These are phyloP conservation scores for Drosophila erecta DNA, from an alignment of 1,140 invertebrate species.

Conservation along the genomic window DNA sequence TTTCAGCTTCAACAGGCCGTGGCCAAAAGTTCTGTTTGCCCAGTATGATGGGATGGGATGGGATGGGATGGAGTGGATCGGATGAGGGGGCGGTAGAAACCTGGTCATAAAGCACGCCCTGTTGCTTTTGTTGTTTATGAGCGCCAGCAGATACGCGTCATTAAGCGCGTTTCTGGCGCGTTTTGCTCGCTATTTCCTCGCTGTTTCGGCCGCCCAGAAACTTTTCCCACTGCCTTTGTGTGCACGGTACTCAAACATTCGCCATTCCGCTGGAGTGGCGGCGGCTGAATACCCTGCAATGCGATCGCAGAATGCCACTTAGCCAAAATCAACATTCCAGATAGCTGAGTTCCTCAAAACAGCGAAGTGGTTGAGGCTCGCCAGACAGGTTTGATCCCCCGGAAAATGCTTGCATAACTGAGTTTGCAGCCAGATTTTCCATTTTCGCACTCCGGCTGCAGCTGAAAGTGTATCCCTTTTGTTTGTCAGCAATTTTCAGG, in stretches of 20 bases:
- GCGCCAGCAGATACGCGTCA: conserved; percentile 68
- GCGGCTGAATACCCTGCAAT: conserved; percentile 10
- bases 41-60: not conserved
- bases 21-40: conserved; percentile 55
- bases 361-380: not conserved
- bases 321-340: conserved; percentile 1
- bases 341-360: not conserved
- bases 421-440: conserved; percentile 8
- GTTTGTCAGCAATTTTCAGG: conserved; percentile 65
- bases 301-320: not conserved
- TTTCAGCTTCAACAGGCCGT: conserved; percentile 68
- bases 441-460: conserved; percentile 4
- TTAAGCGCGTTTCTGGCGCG: conserved; percentile 67
- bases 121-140: conserved; percentile 80
- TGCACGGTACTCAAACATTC: not conserved
- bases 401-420: conserved; percentile 1
- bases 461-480: conserved; percentile 49
- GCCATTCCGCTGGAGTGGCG: not conserved
- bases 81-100: conserved; percentile 1
- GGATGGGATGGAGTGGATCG: not conserved
- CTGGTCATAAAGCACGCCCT: conserved; percentile 73
- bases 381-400: conserved; percentile 15
- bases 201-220: conserved; percentile 18
- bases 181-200: conserved; percentile 30
- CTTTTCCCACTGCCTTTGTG: conserved; percentile 17